phyloP scores from a whole-genome alignment of 2,113 vertebrate genomes.

The Trematomus loennbergii region DNA sequence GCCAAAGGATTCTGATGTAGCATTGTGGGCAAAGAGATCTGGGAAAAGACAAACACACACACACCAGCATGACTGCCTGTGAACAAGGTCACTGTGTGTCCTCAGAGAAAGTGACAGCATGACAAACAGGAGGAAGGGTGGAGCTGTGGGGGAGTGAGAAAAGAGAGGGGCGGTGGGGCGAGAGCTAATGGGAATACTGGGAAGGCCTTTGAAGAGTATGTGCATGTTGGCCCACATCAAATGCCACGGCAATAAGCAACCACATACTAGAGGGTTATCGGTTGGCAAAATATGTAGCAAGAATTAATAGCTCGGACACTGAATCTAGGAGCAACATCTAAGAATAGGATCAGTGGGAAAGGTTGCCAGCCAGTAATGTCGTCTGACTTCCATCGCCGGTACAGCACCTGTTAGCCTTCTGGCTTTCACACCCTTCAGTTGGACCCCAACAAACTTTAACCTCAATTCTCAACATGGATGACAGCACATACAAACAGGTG shows the following conservation, averaged over 20 bases:
- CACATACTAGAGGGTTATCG: slow-evolving; percentile 20
- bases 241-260: slow-evolving; percentile 46
- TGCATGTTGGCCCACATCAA: slow-evolving; percentile 49
- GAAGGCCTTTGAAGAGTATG: slow-evolving; percentile 60
- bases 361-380: neutral
- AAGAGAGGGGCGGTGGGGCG: slow-evolving; percentile 18
- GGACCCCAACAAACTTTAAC: slow-evolving; percentile 31
- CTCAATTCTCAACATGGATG: slow-evolving; percentile 24
- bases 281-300: slow-evolving; percentile 37
- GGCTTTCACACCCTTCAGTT: slow-evolving; percentile 31
- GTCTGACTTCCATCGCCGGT: slow-evolving; percentile 9
- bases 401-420: slow-evolving; percentile 45
- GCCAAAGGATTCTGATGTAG: neutral
- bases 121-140: slow-evolving; percentile 62
- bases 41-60: neutral
- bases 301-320: slow-evolving; percentile 30
- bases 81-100: slow-evolving; percentile 76
- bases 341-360: slow-evolving; percentile 47
- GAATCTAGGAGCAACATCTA: slow-evolving; percentile 38
- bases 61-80: slow-evolving; percentile 37
- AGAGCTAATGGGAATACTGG: slow-evolving; percentile 41
- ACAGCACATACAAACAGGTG: slow-evolving; percentile 16
- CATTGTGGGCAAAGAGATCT: slow-evolving; percentile 24
- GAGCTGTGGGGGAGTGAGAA: slow-evolving; percentile 32
- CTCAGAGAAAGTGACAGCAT: slow-evolving; percentile 75